phyloP scores from a whole-genome alignment of 1,140 invertebrate genomes.

The Glossosoma conforme region DNA sequence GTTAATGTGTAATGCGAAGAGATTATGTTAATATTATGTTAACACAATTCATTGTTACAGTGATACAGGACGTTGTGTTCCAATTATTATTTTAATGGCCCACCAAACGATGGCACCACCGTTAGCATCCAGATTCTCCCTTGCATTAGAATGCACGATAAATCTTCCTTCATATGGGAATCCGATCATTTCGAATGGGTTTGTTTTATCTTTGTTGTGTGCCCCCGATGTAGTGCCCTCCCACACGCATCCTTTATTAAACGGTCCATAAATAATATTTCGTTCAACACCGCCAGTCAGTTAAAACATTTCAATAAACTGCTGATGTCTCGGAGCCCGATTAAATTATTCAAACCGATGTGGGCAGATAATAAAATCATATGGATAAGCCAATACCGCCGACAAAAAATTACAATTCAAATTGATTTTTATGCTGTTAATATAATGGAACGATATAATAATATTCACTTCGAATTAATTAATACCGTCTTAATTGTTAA shows the following conservation, averaged over 20 bases:
- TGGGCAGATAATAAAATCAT: slow-evolving; percentile 1
- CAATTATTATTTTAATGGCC: too few species aligned
- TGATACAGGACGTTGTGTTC: too few species aligned
- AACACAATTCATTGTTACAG: too few species aligned
- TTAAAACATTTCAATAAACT: slow-evolving; percentile 5
- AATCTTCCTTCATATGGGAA: slow-evolving; percentile 30
- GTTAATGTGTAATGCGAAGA: too few species aligned
- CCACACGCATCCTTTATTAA: slow-evolving; percentile 30
- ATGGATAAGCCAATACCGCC: slow-evolving; percentile 1
- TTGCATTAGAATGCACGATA: slow-evolving; percentile 19
- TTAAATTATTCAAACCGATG: neutral
- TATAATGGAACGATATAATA: too few species aligned
- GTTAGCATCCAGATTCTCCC: slow-evolving; percentile 2
- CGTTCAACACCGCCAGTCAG: slow-evolving; percentile 14
- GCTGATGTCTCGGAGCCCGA: neutral
- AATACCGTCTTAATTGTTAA: too few species aligned
- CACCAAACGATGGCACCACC: slow-evolving; percentile 8
- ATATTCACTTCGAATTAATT: too few species aligned
- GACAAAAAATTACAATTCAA: neutral
- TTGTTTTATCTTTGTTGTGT: slow-evolving; percentile 32
- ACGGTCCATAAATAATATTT: slow-evolving; percentile 30
- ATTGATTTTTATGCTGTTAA: neutral
- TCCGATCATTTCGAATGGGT: slow-evolving; percentile 31
- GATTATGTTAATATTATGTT: too few species aligned
- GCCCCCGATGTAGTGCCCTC: slow-evolving; percentile 27